A percentile compares a stretch with the other conserved stretches of the same genome.
Conservation (phyloP, 1,140 invertebrate species). For the Drosophila prosaltans region DNA sequence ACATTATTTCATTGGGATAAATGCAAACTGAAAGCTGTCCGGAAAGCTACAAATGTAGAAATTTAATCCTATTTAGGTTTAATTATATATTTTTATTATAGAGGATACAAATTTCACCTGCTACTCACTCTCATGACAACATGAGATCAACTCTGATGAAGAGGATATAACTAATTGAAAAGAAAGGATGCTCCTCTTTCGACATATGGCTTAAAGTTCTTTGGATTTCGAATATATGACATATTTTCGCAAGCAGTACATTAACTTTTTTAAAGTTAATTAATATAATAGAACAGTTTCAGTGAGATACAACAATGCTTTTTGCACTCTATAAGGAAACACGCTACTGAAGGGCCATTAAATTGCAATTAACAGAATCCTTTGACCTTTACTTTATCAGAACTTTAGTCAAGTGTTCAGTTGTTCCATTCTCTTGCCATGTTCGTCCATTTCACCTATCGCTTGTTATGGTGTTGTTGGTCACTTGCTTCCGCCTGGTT, state of each 20-base stretch:
- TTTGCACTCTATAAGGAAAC: neutral
- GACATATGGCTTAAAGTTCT: too few species aligned
- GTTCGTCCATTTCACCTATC: neutral
- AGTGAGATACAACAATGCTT: neutral
- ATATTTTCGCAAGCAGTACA: too few species aligned
- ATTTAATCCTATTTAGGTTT: neutral
- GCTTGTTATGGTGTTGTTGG: slow-evolving; percentile 47
- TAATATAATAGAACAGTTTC: too few species aligned
- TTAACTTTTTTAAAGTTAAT: too few species aligned
- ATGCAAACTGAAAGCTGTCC: neutral
- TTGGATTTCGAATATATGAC: too few species aligned
- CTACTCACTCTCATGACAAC: too few species aligned
- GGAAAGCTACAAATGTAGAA: neutral
- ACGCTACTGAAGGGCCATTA: neutral
- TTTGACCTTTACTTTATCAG: slow-evolving; percentile 10
- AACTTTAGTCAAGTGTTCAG: slow-evolving; percentile 3
- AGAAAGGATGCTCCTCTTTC: too few species aligned
- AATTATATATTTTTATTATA: neutral
- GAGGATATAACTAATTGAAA: too few species aligned
- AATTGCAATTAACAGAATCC: neutral
- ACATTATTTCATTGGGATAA: neutral
- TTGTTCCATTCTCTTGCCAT: neutral
- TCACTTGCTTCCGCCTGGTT: slow-evolving; percentile 52
- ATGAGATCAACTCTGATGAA: too few species aligned
- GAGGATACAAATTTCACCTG: too few species aligned